Evolutionary conservation across 2,113 vertebrate genomes (phyloP).

Genomic region (Galemys pyrenaicus): DNA sequence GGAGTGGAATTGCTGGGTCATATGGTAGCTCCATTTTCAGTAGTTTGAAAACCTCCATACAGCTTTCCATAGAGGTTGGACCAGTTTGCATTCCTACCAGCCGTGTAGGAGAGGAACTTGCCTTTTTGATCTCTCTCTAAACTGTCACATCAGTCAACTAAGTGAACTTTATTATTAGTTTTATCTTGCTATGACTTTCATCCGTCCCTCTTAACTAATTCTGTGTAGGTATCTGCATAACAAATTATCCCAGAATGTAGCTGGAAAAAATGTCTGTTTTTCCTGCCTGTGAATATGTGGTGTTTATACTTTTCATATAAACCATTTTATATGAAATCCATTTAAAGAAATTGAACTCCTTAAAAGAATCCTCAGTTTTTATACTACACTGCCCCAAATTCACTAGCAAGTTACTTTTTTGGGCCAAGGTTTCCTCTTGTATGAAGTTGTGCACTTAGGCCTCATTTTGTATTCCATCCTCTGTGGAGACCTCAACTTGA

Average conservation of each 20-base stretch:
- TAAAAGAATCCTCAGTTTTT: neutral
- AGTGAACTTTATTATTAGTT: neutral
- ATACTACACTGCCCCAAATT: neutral
- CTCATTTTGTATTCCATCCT: neutral
- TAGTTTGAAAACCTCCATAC: too few relatives aligned
- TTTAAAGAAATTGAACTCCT: neutral
- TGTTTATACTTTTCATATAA: neutral
- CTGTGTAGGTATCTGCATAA: neutral
- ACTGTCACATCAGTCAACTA: neutral
- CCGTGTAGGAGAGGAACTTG: too few relatives aligned
- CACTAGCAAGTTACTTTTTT: neutral
- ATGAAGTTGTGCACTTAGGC: neutral
- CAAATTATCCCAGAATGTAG: neutral
- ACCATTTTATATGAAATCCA: too few relatives aligned
- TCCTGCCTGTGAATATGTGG: neutral
- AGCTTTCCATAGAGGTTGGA: too few relatives aligned
- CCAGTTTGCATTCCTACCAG: too few relatives aligned
- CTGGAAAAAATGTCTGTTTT: neutral
- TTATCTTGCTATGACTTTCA: neutral
- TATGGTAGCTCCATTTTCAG: too few relatives aligned
- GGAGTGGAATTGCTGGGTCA: too few relatives aligned
- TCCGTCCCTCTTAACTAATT: neutral
- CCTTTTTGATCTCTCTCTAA: neutral
- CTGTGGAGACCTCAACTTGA: neutral
- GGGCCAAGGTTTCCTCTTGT: neutral